phyloP scores from a whole-genome alignment of 1,140 invertebrate species.

The Stegodyphus mimosarum region DNA sequence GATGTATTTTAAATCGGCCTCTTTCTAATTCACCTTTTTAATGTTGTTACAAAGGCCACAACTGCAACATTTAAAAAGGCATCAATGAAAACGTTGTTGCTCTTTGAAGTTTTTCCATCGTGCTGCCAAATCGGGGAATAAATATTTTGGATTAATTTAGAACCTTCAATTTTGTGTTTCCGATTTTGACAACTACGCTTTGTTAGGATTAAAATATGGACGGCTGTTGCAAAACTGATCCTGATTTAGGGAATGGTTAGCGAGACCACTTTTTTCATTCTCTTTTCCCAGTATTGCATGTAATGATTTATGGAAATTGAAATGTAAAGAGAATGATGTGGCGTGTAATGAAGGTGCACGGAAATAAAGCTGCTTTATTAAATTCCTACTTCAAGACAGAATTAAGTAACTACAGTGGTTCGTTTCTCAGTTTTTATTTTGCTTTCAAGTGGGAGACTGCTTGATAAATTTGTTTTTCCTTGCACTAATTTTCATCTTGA shows the following conservation, averaged over 20 bases:
- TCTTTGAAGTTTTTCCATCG: constrained; percentile 10
- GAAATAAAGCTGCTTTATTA: constrained; percentile 45
- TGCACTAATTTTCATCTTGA: constrained; percentile 31
- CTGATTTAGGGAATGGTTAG: constrained; percentile 37
- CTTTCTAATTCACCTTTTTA: constrained; percentile 42
- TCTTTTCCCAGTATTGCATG: constrained; percentile 20
- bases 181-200: constrained; percentile 51
- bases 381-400: constrained; percentile 39
- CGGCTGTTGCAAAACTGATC: not conserved
- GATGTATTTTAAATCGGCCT: constrained; percentile 51
- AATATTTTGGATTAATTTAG: constrained; percentile 59
- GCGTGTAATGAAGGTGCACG: constrained; percentile 42
- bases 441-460: not conserved
- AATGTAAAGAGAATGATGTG: constrained; percentile 53
- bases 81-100: constrained; percentile 15
- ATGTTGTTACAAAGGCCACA: constrained; percentile 40
- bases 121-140: constrained; percentile 39
- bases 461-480: constrained; percentile 52
- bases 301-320: constrained; percentile 57
- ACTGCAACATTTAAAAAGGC: constrained; percentile 54
- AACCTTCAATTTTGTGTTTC: constrained; percentile 47
- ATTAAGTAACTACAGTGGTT: constrained; percentile 40
- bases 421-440: constrained; percentile 32
- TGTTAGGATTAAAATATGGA: constrained; percentile 58
- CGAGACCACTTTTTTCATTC: not conserved